Evolutionary conservation across 2,113 vertebrate genomes (phyloP).

Genomic region (Cnemophilus loriae): DNA sequence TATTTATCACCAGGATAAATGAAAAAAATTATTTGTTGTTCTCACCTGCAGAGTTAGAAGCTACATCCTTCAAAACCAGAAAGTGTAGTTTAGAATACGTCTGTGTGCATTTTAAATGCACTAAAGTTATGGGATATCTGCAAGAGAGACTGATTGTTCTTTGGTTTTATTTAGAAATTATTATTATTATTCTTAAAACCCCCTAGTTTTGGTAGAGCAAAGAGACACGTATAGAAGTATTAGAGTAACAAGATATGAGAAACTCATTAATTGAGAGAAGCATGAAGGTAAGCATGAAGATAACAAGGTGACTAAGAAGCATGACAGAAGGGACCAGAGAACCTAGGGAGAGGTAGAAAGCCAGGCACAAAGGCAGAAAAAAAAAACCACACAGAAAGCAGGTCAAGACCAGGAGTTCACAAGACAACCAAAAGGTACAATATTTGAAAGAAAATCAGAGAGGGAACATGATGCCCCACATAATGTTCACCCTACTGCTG

Average conservation of each 20-base stretch:
- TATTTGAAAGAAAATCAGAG: not conserved
- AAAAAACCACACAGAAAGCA: not conserved
- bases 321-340: not conserved
- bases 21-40: not conserved
- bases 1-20: not conserved
- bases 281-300: not conserved
- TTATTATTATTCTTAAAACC: not conserved
- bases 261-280: not conserved
- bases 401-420: not conserved
- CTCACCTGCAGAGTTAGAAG: not conserved
- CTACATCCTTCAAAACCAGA: not conserved
- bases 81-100: not conserved
- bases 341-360: not conserved
- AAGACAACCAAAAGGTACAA: not conserved
- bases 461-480: not conserved
- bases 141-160: not conserved
- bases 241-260: not conserved
- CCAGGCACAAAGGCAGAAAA: not conserved
- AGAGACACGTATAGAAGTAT: rapidly evolving
- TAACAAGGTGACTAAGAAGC: not conserved
- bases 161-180: not conserved
- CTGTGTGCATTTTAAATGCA: not conserved
- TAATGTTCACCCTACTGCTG: not conserved
- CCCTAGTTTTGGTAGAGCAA: not conserved
- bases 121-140: not conserved